phyloP scores from a whole-genome alignment of 2,113 vertebrate genomes.

The Channa maculata region DNA sequence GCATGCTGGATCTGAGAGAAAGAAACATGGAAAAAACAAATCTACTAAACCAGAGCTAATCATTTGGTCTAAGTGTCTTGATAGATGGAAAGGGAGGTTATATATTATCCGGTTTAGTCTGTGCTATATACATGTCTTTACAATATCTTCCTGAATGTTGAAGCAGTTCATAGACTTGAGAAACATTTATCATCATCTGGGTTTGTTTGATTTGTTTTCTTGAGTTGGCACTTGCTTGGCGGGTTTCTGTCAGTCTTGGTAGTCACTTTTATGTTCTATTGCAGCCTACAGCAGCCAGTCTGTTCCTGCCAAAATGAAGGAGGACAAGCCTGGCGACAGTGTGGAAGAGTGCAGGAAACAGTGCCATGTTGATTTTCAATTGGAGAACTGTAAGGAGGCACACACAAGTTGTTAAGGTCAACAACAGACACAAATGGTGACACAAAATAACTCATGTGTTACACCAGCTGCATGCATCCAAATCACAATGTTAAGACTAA shows the following conservation, averaged over 20 bases:
- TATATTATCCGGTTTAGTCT: slow-evolving; percentile 99
- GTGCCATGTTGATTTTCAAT: slow-evolving; percentile 96
- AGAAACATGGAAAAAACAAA: slow-evolving; percentile 74
- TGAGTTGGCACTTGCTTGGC: slow-evolving; percentile 97
- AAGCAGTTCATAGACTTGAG: slow-evolving; percentile 98
- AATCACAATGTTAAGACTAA: too few relatives aligned
- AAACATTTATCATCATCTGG: slow-evolving; percentile 81
- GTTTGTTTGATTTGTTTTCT: slow-evolving; percentile 63
- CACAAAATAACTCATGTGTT: not conserved
- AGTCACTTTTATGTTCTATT: slow-evolving; percentile 92
- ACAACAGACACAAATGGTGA: not conserved
- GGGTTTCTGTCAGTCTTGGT: slow-evolving; percentile 89
- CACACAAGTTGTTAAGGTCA: not conserved
- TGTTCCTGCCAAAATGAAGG: slow-evolving; percentile 91
- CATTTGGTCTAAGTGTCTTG: slow-evolving; percentile 95
- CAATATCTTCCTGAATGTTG: slow-evolving; percentile 99
- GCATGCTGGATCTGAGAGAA: slow-evolving; percentile 77
- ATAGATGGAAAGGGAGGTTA: slow-evolving; percentile 91
- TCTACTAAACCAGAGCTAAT: slow-evolving; percentile 90
- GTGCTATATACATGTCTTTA: slow-evolving; percentile 99
- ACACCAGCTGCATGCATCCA: not conserved
- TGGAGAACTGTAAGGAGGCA: slow-evolving; percentile 89
- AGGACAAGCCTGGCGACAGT: slow-evolving; percentile 93
- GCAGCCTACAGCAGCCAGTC: slow-evolving; percentile 92
- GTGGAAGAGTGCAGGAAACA: slow-evolving; percentile 97